Evolutionary conservation across 2,888 invertebrate genomes (phyloP), one percentile per base, ranked within the genome.

Genomic region (Rhabditoides inermis): DNA sequence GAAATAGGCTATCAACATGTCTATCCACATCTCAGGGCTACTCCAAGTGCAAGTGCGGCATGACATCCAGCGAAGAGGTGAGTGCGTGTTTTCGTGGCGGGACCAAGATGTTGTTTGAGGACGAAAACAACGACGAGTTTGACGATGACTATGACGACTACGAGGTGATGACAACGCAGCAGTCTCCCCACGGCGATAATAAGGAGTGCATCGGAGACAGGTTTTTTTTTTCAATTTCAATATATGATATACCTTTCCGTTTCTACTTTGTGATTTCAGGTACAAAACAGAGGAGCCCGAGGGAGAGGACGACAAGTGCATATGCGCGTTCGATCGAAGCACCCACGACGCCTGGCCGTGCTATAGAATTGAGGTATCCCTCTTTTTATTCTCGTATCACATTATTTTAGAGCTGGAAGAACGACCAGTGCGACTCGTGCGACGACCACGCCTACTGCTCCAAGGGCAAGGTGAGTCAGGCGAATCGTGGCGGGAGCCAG

Each of bases 271-370:
- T 30, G 56, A 54, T 41, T 63, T 51, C 27, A 65, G 61, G 47
- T 64, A 59, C 27, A 70, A 70, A 53, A 59, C 52, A 44, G 61
- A 67, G 23, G 58, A 59, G 26, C 66, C 68, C 12, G 51, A 54
- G 20, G 61, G 63, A 2, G 49, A 53, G 4, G 49, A 58, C 12
- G 68, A 70, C 23, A 63, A 63, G 23, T 71, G 71, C 45, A 60
- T 68, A 40, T 71, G 71, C 30, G 72, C 71, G 1, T 72, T 72
- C 37, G 72, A 72, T 49, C 50, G 70, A 45, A 52, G 53, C 25
- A 65, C 60, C 39, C 58, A 59, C 37, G 65, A 65, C 48, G 65
- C 65, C 27, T 65, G 59, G 57, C 65, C 65, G 15, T 65, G 65
- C 51, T 60, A 58, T 47, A 42, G 60, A 25, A 60, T 55, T 30